Evolutionary conservation across 2,888 invertebrate genomes (phyloP), one percentile per base, ranked within the genome.

Genomic region (Dicranocentrus wangi): DNA sequence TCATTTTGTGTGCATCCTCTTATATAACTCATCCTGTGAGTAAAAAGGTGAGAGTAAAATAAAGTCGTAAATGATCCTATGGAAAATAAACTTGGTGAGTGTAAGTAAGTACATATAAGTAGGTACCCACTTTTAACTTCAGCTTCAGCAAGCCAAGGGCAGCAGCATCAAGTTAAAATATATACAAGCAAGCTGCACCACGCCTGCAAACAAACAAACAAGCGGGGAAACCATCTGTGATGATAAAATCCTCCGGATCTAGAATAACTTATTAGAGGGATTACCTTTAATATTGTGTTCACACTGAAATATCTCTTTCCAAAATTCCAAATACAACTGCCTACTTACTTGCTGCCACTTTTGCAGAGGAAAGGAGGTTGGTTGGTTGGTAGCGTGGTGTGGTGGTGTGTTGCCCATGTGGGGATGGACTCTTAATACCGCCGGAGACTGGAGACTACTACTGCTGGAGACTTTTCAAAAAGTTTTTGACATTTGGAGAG

Each of bases 231-330:
- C 75, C 75, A 75, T 66, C 75, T 75, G 75, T n/a, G n/a, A n/a
- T 51, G 66, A 66, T 47, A 75, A 75, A 75, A 75, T 75, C 75
- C 75, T 58, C 66, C 19, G 43, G 55, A 55, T 75, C 63, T 55
- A 58, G 43, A 66, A 73, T 75, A 75, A 75, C 66, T 75, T 75
- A 75, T 75, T 75, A 66, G 75, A 51, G 65, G 75, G 75, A 75
- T 75, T 75, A 66, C 65, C 75, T 75, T 65, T 73, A 15, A 47
- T 63, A 53, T 63, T 61, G 27, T 25, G 39, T 39, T 10, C 32
- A 13, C 17, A 10, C n/a, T 19, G 8, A n/a, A n/a, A 53, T 58
- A 21, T 42, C 58, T 70, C 42, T 70, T 21, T 70, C 23, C 70
- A 42, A 58, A 42, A 63, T 23, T 58, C 10, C 58, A 19, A 3